Base-by-base conservation (phyloP, 2,797 vertebrate species). In the Schizopygopsis pylzovi region DNA sequence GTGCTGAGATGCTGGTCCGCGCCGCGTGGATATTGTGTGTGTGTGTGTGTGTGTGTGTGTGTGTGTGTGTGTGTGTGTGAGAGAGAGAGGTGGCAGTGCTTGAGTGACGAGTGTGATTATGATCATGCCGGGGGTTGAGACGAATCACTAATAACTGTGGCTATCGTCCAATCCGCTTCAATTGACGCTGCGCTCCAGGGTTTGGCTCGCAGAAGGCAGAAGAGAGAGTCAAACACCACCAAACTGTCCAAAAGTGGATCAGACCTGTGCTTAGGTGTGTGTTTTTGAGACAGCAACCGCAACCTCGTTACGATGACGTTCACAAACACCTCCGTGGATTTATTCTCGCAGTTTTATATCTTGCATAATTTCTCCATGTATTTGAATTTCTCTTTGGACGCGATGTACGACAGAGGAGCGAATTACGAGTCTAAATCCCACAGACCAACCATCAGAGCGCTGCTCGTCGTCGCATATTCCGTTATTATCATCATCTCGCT, bases 401-500 rank as follows among this genome's bases (percentile, higher is more conserved):
- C 91, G 2, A 90, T 87, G 70, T 91, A 89, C 33, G 88, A 86
- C 73, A 91, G 88, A 54, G 54, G 85, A 33, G 70, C 89, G n/a
- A 89, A 28, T 1, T 75, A 87, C 33, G 76, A 56, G 49, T 84
- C 86, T 2, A 83, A 95, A 86, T 94, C 93, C 0, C 93, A 95
- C 92, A 94, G 92, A 83, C 83, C 81, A 43, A 90, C 43, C 0
- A 91, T 94, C 71, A 90, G 94, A 79, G 92, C 89, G 0, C 90
- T 95, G 86, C 91, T 96, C 72, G 90, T 95, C 0, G 67, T 95
- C 0, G 93, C 94, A 49, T 96, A 96, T 87, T 95, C 93, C 0
- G 84, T 96, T 49, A 95, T 96, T 84, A 94, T 95, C 87, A 89
- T 94, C 85, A 94, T 96, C 91, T 95, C 95, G 0, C 92, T 96